A percentile compares a stretch with the other conserved stretches of the same genome.
These are phyloP conservation scores for Minunthozetes semirufus DNA, from an alignment of 2,888 invertebrate species.

Conservation along the genomic window DNA sequence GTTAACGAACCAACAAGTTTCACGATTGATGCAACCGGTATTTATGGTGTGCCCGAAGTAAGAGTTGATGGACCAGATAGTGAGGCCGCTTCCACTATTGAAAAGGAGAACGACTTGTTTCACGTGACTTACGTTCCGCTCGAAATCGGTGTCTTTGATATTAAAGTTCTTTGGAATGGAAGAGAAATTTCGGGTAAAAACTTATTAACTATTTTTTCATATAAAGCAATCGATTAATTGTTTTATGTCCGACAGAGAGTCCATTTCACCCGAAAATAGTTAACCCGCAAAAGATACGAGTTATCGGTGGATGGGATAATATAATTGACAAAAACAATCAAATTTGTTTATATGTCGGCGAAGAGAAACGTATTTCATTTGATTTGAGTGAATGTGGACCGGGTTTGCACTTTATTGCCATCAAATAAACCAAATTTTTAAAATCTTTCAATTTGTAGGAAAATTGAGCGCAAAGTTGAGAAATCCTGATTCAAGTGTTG, in stretches of 20 bases:
- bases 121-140: slow-evolving; percentile 82
- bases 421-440: too few species aligned
- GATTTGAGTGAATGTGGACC: slow-evolving; percentile 86
- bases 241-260: too few species aligned
- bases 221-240: too few species aligned
- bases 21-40: slow-evolving; percentile 52
- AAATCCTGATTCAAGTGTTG: slow-evolving; percentile 47
- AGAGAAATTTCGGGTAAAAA: slow-evolving; percentile 53
- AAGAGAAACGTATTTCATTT: slow-evolving; percentile 61
- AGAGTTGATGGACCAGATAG: slow-evolving; percentile 57
- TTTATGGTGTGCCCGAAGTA: slow-evolving; percentile 53
- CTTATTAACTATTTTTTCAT: too few species aligned
- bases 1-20: slow-evolving; percentile 54
- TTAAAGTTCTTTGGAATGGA: slow-evolving; percentile 64
- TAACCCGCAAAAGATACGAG: slow-evolving; percentile 62
- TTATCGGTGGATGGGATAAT: slow-evolving; percentile 81
- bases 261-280: slow-evolving; percentile 74
- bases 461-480: slow-evolving; percentile 55
- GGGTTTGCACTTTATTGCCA: slow-evolving; percentile 52
- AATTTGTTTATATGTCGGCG: slow-evolving; percentile 51
- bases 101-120: slow-evolving; percentile 62
- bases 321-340: slow-evolving; percentile 60
- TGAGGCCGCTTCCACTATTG: slow-evolving; percentile 54
- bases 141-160: slow-evolving; percentile 84
- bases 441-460: slow-evolving; percentile 46